Evolutionary conservation across 2,113 vertebrate genomes (phyloP).

Genomic region (Lepus europaeus): DNA sequence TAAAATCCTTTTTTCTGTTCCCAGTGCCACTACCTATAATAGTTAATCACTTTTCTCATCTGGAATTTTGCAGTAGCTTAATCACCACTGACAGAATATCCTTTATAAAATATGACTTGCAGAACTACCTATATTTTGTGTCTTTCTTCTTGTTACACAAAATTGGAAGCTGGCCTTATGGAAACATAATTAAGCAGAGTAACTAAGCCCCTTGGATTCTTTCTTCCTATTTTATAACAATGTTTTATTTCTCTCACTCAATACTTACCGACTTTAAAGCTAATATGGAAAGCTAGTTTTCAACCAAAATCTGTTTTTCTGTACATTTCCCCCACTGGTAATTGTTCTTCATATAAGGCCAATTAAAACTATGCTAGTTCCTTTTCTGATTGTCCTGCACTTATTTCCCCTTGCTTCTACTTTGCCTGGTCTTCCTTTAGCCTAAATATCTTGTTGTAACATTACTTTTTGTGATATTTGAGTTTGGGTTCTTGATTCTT

Average conservation of each 20-base stretch:
- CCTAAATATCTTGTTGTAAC: not conserved
- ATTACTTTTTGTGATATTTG: constrained; percentile 20
- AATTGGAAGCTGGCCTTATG: not conserved
- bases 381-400: constrained; percentile 7
- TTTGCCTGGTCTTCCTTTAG: constrained; percentile 26
- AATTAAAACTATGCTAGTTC: not conserved
- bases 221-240: constrained; percentile 40
- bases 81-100: not conserved
- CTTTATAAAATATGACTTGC: constrained; percentile 51
- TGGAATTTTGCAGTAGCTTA: constrained; percentile 47
- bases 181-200: not conserved
- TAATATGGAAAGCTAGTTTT: constrained; percentile 18
- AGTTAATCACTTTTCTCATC: constrained; percentile 23
- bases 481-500: constrained; percentile 2
- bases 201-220: constrained; percentile 16
- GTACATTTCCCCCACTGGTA: not conserved
- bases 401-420: not conserved
- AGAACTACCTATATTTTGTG: not conserved
- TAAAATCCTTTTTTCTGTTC: constrained; percentile 1
- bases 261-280: constrained; percentile 32
- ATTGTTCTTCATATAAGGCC: constrained; percentile 7
- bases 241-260: not conserved
- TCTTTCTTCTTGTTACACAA: constrained; percentile 35
- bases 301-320: constrained; percentile 16
- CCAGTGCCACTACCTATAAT: not conserved